phyloP scores from a whole-genome alignment of 2,113 vertebrate genomes.

The Anhinga rufa region DNA sequence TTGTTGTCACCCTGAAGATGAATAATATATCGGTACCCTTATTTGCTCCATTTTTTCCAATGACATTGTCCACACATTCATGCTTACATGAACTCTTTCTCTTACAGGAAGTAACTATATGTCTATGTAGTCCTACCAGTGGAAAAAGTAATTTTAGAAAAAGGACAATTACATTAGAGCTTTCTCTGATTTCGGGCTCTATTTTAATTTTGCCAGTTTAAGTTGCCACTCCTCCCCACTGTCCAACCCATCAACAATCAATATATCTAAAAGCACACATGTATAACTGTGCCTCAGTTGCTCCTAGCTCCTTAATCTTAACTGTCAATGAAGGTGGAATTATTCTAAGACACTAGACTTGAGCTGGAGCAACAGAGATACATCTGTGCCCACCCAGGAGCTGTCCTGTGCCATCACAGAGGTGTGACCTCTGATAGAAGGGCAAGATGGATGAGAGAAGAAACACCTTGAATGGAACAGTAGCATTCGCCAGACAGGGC shows the following conservation, averaged over 20 bases:
- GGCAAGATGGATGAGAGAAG: neutral
- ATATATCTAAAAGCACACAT: neutral
- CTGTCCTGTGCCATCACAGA: neutral
- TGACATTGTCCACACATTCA: neutral
- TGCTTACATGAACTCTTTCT: neutral
- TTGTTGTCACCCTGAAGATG: neutral
- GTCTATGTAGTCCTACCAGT: neutral
- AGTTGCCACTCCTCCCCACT: neutral
- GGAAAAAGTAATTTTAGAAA: neutral
- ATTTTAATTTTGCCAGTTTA: neutral
- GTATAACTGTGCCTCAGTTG: rapidly evolving
- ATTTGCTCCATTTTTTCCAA: neutral
- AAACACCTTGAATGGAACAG: neutral
- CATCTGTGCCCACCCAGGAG: neutral
- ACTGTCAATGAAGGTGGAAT: neutral
- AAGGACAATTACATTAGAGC: neutral
- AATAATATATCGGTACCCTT: neutral
- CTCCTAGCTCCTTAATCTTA: neutral
- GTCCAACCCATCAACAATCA: neutral
- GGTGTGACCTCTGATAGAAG: rapidly evolving
- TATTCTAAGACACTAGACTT: neutral
- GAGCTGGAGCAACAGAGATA: neutral
- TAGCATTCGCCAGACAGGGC: neutral
- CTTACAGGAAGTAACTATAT: neutral
- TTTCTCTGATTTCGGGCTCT: neutral